These are phyloP conservation scores for Anastrepha obliqua DNA, from an alignment of 1,140 invertebrate genomes.

Conservation along the genomic window DNA sequence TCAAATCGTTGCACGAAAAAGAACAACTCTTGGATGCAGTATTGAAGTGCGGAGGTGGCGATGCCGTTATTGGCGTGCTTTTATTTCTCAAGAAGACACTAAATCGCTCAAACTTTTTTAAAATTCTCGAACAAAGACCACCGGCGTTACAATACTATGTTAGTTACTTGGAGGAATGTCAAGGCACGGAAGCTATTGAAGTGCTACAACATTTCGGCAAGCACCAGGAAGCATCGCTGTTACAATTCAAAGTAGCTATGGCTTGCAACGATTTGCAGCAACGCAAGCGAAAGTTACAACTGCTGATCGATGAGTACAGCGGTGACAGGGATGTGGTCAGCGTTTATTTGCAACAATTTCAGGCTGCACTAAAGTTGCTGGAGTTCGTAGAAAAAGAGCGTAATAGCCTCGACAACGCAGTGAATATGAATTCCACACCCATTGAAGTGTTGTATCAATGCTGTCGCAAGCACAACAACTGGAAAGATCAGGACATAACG, in stretches of 20 bases:
- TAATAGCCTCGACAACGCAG: constrained; percentile 40
- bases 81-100: constrained; percentile 77
- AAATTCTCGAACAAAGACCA: constrained; percentile 75
- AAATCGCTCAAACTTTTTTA: constrained; percentile 76
- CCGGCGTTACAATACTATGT: constrained; percentile 78
- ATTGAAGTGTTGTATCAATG: constrained; percentile 70
- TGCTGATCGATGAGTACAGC: constrained; percentile 63
- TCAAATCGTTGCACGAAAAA: constrained; percentile 77
- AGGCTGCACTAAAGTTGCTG: constrained; percentile 64
- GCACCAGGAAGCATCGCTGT: constrained; percentile 76
- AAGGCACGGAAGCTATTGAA: constrained; percentile 76
- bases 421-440: constrained; percentile 60
- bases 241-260: constrained; percentile 64
- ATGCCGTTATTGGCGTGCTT: constrained; percentile 77
- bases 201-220: constrained; percentile 77
- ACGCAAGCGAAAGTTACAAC: constrained; percentile 65
- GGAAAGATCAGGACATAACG: constrained; percentile 69
- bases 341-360: constrained; percentile 68
- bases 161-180: constrained; percentile 75
- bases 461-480: constrained; percentile 68
- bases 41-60: constrained; percentile 76
- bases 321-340: constrained; percentile 60
- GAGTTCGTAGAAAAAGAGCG: constrained; percentile 65
- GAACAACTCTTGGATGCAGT: constrained; percentile 77
- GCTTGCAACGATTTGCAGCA: constrained; percentile 47